Base-by-base conservation (phyloP, 2,797 vertebrate species). In the Mus spretus region DNA sequence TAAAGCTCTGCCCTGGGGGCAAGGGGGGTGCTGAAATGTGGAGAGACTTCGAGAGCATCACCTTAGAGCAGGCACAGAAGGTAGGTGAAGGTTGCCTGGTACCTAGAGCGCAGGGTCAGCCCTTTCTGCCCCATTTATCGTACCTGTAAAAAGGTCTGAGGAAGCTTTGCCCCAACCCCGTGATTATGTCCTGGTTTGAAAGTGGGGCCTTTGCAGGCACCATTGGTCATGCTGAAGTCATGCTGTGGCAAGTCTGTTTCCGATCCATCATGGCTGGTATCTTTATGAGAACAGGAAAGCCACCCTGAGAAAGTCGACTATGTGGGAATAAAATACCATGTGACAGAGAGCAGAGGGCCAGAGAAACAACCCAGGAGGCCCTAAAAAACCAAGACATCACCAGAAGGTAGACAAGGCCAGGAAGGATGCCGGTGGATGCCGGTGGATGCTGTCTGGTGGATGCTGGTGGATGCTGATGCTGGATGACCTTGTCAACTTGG, bases 251-350 rank as follows among this genome's bases (percentile, higher is more conserved):
- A 44, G 22, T 44, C 19, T 57, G 37, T 14, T 59, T 67, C 63
- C 12, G 1, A 40, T 9, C 77, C 78, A 14, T 12, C 37, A 14
- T 12, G 55, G 28, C 31, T 14, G 17, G 0, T 4, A 20, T 70
- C 53, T 79, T 59, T 26, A 2, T 4, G 47, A 65, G 31, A 84
- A 89, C 31, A 57, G 37, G 63, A 57, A 22, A 63, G 34, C 53
- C 15, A 31, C 61, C 26, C 26, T 1, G 1, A 53, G 65, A 65
- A 70, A 72, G 47, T 34, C 17, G 9, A 11, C 40, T 63, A 28
- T 34, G 3, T 0, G 6, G 26, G 28, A 19, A n/a, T 67, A 40
- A 26, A 79, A n/a, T 9, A 15, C 22, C 4, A 6, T 0, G 24
- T 22, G 31, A 34, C 47, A 55, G 87, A 63, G 6, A 40, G n/a